Evolutionary conservation across 2,888 invertebrate species (phyloP).

Genomic region (Metopia argyrocephala): DNA sequence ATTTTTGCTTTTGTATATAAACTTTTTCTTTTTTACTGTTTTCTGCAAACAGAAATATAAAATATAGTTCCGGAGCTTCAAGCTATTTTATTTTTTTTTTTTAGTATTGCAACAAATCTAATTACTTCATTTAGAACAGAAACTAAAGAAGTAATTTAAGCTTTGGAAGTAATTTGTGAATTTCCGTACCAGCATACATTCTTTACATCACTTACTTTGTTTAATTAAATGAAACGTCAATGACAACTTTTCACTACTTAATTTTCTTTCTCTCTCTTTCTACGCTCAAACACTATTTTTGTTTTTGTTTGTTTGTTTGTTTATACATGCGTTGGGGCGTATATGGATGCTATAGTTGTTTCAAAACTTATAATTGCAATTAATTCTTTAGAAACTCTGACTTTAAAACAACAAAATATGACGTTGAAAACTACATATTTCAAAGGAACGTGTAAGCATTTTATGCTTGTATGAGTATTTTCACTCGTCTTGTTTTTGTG

Average conservation of each 20-base stretch:
- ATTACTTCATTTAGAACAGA: too few species aligned
- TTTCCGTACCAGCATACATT: not conserved
- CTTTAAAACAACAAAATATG: not conserved
- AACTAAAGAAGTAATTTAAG: too few species aligned
- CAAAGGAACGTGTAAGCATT: too few species aligned
- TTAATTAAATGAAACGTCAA: not conserved
- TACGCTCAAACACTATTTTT: not conserved
- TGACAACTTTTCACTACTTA: not conserved
- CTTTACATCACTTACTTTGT: not conserved
- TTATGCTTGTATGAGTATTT: too few species aligned
- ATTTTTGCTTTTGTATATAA: too few species aligned
- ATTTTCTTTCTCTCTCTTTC: not conserved
- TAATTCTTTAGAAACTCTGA: not conserved
- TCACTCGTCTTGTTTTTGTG: too few species aligned
- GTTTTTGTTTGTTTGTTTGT: not conserved
- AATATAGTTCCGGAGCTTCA: too few species aligned
- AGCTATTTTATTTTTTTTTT: too few species aligned
- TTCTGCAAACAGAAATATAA: too few species aligned
- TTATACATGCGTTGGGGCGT: not conserved
- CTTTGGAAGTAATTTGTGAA: not conserved
- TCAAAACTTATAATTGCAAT: not conserved
- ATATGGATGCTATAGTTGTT: not conserved
- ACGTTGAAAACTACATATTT: not conserved
- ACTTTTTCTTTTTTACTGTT: too few species aligned
- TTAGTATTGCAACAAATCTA: too few species aligned